These are phyloP conservation scores for Melopsittacus undulatus DNA, from an alignment of 2,797 vertebrate species.

Conservation along the genomic window DNA sequence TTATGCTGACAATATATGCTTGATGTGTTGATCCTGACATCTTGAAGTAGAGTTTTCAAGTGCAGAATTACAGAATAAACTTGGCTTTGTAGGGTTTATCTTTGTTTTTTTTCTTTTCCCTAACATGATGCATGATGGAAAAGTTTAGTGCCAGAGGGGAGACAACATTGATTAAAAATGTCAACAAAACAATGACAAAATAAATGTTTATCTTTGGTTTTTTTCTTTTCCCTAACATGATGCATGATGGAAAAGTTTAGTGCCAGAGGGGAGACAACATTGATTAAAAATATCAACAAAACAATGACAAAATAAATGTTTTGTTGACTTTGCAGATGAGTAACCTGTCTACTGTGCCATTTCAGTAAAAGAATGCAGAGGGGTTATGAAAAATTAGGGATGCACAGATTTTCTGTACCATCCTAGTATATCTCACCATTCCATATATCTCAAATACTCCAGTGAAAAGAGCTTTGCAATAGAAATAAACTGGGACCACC, in stretches of 20 bases:
- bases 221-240: no score
- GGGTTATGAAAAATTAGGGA: neutral
- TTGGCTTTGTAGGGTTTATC: neutral
- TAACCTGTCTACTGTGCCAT: neutral
- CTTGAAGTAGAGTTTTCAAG: neutral
- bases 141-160: neutral
- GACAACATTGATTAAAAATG: no score
- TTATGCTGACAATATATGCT: neutral
- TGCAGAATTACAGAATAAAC: neutral
- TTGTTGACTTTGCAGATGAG: neutral
- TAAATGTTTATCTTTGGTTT: no score
- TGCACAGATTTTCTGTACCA: neutral
- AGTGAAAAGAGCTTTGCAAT: neutral
- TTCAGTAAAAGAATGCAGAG: neutral
- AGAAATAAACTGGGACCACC: neutral
- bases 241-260: neutral
- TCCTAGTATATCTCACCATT: neutral
- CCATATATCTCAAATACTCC: neutral
- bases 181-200: no score
- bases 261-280: neutral
- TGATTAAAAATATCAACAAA: neutral
- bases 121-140: neutral
- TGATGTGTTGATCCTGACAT: neutral
- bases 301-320: neutral
- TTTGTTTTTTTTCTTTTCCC: neutral